Evolutionary conservation across 2,113 vertebrate genomes (phyloP), one percentile per base, ranked within the genome.

Genomic region (Chionomys nivalis): DNA sequence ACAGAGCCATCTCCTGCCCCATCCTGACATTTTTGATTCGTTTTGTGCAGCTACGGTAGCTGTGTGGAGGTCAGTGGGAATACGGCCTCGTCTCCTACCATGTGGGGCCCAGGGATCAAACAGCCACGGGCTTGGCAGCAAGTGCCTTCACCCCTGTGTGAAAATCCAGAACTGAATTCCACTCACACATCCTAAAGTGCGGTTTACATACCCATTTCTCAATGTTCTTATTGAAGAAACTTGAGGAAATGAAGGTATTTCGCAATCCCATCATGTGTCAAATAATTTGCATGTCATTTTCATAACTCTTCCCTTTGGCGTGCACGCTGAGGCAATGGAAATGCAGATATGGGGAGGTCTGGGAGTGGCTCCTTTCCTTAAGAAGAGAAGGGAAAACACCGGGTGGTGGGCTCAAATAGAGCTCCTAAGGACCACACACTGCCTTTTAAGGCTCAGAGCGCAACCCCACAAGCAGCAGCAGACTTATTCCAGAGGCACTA

Each of bases 221-320:
- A 89, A 42, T 68, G 63, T 76, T 78, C 26, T 90, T 44, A 89
- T 36, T 44, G 52, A 77, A 68, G 73, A 52, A 83, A 28, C n/a
- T 36, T 91, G 83, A 95, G 28, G 66, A 75, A 55, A 58, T 88
- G 66, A 65, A 90, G 42, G 24, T 63, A 93, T 86, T 89, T 78
- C 78, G 49, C 39, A 93, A 90, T 65, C 21, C 42, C 77, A 21
- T 85, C 39, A 70, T 36, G 5, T n/a, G 16, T 17, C 36, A 94
- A 73, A 52, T 42, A 90, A 49, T 36, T 47, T 73, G 58, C 23
- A 14, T 33, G 47, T 36, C 75, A n/a, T 76, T 28, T 86, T 91
- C 82, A 23, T 79, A 89, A 87, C 7, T 11, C 86, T 93, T 94
- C 36, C 70, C 24, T 92, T 79, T 83, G 91, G 23, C 78, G n/a